phyloP scores from a whole-genome alignment of 2,113 vertebrate genomes.

The Climacteris rufus region DNA sequence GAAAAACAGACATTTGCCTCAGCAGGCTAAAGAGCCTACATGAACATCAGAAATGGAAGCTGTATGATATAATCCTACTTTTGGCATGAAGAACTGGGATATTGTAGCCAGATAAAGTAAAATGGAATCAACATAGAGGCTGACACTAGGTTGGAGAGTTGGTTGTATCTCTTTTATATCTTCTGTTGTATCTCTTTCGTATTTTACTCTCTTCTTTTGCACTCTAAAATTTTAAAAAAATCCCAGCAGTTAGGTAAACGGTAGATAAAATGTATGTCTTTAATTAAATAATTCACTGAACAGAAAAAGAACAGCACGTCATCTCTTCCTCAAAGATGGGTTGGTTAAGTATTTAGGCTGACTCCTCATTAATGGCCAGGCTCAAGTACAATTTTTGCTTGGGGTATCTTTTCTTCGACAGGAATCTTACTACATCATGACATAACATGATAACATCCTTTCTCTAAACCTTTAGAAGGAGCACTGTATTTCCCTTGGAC shows the following conservation, averaged over 20 bases:
- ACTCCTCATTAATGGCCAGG: background rate
- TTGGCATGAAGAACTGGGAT: background rate
- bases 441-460: background rate
- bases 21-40: background rate
- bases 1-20: background rate
- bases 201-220: background rate
- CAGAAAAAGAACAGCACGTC: background rate
- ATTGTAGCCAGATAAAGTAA: background rate
- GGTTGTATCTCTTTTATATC: background rate
- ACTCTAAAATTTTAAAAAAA: background rate
- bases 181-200: background rate
- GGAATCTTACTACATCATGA: background rate
- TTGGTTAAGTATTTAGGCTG: background rate
- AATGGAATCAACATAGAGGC: background rate
- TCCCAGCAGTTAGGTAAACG: background rate
- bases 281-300: background rate
- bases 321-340: background rate
- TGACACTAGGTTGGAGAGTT: background rate
- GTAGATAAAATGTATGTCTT: background rate
- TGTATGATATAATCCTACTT: background rate
- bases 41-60: background rate
- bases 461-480: background rate
- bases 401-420: background rate
- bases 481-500: background rate
- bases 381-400: background rate